A percentile compares a stretch with the other conserved stretches of the same genome.
phyloP scores from a whole-genome alignment of 2,888 invertebrate genomes.

The Lasioglossum figueresi region DNA sequence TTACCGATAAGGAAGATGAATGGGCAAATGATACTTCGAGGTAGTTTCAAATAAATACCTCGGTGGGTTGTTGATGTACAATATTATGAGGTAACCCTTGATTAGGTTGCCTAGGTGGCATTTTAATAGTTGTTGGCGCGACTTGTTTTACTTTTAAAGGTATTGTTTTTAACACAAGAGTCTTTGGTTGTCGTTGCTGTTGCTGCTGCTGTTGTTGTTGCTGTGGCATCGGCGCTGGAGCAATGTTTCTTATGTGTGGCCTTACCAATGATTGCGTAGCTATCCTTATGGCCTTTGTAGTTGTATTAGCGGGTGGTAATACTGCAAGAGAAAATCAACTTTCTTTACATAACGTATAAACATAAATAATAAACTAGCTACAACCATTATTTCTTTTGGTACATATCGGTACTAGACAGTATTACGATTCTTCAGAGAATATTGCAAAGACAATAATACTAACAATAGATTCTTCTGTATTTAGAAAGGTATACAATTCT shows the following conservation, averaged over 20 bases:
- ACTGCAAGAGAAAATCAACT: constrained; percentile 64
- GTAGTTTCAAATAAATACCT: constrained; percentile 64
- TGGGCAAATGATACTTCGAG: neutral
- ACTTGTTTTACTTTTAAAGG: constrained; percentile 81
- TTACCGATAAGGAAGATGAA: neutral
- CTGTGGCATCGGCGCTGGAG: constrained; percentile 70
- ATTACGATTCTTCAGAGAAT: constrained; percentile 37
- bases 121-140: constrained; percentile 79
- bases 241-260: constrained; percentile 77
- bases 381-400: neutral
- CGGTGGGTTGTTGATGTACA: constrained; percentile 79
- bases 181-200: constrained; percentile 78
- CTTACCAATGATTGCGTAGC: constrained; percentile 78
- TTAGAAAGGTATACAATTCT: neutral
- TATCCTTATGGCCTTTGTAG: constrained; percentile 78
- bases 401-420: neutral
- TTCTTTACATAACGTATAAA: neutral
- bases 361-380: neutral
- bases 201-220: constrained; percentile 70
- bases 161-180: constrained; percentile 81
- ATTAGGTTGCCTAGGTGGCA: constrained; percentile 75
- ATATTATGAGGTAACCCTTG: constrained; percentile 71
- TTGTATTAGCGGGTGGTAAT: constrained; percentile 52
- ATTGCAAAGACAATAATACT: neutral
- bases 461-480: neutral